Evolutionary conservation across 2,888 invertebrate species (phyloP), one percentile per base, ranked within the genome.

Genomic region (Phania funesta): DNA sequence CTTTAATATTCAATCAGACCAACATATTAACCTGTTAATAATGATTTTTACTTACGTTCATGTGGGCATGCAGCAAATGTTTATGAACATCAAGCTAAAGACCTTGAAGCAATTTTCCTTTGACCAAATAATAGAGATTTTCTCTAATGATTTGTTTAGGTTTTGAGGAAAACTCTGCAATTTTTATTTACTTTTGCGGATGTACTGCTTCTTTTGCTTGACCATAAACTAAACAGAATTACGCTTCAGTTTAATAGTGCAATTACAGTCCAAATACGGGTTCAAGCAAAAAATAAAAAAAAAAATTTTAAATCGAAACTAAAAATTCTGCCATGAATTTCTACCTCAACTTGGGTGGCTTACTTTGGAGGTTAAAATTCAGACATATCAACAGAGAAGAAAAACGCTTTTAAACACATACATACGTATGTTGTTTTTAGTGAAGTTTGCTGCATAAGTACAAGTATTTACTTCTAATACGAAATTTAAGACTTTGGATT

Each of bases 51-150:
- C 7, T 8, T 13, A 46, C 0, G 13, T 26, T 8, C 16, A 16
- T 24, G 13, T 8, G 13, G 7, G n/a, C 38, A 26, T 24, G 1
- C 13, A 26, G 32, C 16, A 18, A 20, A 20, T 48, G 48, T 22
- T 48, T 48, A 4, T 22, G 5, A 22, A 1, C 18, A 48, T 48
- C 29, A 16, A 22, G 32, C 22, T 32, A 41, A 56, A 70, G 26
- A 48, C 56, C 80, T 74, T 74, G 56, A 16, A 32, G 80, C 68
- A 16, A 9, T 80, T 80, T 80, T 29, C 41, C 64, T 35, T 24
- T 46, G n/a, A 20, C 13, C 68, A 75, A 81, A 81, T 81, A 81
- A 81, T 77, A 81, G 81, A 73, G 73, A 81, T 77, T 81, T 71
- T 54, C 46, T 54, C 18, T 76, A 71, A 81, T 73, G 67, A 81